phyloP scores from a whole-genome alignment of 2,797 vertebrate species.

The Crocidura indochinensis region DNA sequence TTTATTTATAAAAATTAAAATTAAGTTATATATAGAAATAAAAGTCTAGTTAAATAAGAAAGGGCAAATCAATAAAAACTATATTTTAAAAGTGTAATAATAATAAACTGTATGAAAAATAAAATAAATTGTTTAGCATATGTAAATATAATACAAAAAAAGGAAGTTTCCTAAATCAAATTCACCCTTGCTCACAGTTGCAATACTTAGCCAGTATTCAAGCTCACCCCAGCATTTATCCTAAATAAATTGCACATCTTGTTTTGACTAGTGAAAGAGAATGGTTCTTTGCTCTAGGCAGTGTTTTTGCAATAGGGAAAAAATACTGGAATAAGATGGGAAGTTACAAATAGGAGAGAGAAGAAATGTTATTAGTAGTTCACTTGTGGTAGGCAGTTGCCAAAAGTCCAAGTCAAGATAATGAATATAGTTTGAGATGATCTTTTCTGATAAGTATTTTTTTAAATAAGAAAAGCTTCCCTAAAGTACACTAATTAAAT shows the following conservation, averaged over 20 bases:
- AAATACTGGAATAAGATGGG: neutral
- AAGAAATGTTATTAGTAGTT: neutral
- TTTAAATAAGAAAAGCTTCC: slow-evolving; percentile 28
- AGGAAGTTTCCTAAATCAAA: slow-evolving; percentile 7
- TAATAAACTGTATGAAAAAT: too few species aligned
- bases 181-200: neutral
- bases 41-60: too few species aligned
- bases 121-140: too few species aligned
- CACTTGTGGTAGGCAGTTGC: slow-evolving; percentile 5
- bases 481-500: slow-evolving; percentile 43
- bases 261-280: slow-evolving; percentile 60
- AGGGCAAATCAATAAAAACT: too few species aligned
- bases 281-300: slow-evolving; percentile 45
- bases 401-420: neutral
- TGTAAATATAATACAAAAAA: neutral
- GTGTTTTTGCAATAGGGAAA: neutral
- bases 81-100: too few species aligned
- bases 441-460: slow-evolving; percentile 36
- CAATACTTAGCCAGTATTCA: neutral
- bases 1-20: too few species aligned
- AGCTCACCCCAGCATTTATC: neutral
- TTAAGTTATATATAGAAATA: too few species aligned
- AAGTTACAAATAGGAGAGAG: neutral
- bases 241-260: slow-evolving; percentile 30
- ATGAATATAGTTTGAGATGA: slow-evolving; percentile 15